phyloP scores from a whole-genome alignment of 2,888 invertebrate genomes.

The Drosophila melanocephala region DNA sequence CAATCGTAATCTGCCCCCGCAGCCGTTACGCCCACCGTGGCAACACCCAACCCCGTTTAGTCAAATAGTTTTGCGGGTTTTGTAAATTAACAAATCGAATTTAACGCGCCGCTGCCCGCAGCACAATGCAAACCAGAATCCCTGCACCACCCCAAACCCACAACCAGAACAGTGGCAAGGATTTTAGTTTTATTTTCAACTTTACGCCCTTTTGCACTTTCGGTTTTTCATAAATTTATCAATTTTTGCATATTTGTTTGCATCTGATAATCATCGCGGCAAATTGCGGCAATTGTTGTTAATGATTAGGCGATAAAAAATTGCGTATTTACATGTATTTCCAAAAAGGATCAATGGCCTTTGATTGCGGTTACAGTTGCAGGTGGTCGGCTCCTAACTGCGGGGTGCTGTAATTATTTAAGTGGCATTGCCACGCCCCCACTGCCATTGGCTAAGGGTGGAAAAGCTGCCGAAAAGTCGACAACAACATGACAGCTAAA shows the following conservation, averaged over 20 bases:
- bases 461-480: constrained; percentile 2
- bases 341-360: constrained; percentile 70
- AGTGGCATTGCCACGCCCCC: constrained; percentile 53
- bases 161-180: background rate
- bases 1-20: constrained; percentile 6
- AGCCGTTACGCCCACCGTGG: constrained; percentile 22
- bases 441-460: background rate
- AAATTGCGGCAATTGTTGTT: constrained; percentile 80
- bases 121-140: constrained; percentile 21
- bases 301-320: constrained; percentile 72
- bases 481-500: constrained; percentile 10
- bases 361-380: constrained; percentile 67
- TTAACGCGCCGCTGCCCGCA: constrained; percentile 68
- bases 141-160: constrained; percentile 6
- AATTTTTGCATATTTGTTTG: constrained; percentile 72
- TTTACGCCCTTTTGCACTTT: constrained; percentile 59
- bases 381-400: constrained; percentile 39
- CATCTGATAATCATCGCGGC: constrained; percentile 63
- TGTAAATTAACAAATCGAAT: constrained; percentile 83
- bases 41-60: constrained; percentile 33
- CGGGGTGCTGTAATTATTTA: constrained; percentile 50
- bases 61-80: constrained; percentile 82
- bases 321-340: constrained; percentile 23
- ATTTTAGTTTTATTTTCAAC: constrained; percentile 66
- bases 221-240: constrained; percentile 64